phyloP scores from a whole-genome alignment of 2,113 vertebrate species.

The Apeltes quadracus region DNA sequence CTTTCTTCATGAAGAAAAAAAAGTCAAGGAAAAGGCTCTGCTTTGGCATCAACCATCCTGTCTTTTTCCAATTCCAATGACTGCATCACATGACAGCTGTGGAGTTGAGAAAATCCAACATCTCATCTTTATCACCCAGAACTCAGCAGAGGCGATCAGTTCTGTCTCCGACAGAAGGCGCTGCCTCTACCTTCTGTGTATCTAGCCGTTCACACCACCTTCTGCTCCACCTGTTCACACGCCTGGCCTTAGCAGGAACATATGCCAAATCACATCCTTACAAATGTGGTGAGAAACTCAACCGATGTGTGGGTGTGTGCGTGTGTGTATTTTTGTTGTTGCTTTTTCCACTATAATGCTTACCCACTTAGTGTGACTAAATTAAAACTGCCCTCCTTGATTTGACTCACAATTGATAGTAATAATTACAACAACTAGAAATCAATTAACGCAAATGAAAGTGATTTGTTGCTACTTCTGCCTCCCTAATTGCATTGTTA shows the following conservation, averaged over 20 bases:
- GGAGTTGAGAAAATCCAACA: slow-evolving; percentile 52
- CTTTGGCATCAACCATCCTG: neutral
- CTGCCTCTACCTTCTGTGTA: slow-evolving; percentile 29
- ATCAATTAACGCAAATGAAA: slow-evolving; percentile 75
- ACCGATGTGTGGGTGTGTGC: slow-evolving; percentile 24
- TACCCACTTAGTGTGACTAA: slow-evolving; percentile 50
- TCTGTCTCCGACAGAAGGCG: slow-evolving; percentile 69
- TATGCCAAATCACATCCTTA: slow-evolving; percentile 74
- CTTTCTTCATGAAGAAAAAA: slow-evolving; percentile 14
- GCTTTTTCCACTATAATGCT: slow-evolving; percentile 25
- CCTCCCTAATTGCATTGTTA: slow-evolving; percentile 71
- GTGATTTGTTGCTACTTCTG: slow-evolving; percentile 67
- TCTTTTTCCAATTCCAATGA: slow-evolving; percentile 36
- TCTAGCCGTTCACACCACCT: slow-evolving; percentile 62
- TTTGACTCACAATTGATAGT: slow-evolving; percentile 70
- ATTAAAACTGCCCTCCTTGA: slow-evolving; percentile 59
- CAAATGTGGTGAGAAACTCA: slow-evolving; percentile 72
- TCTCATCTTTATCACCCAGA: slow-evolving; percentile 46
- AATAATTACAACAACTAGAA: slow-evolving; percentile 75
- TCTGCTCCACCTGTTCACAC: slow-evolving; percentile 71
- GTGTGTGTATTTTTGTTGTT: slow-evolving; percentile 6
- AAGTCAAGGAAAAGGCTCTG: neutral
- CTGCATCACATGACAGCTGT: slow-evolving; percentile 49
- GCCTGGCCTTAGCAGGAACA: slow-evolving; percentile 65
- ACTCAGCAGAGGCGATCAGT: too few relatives aligned